These are phyloP conservation scores for Euplexia lucipara DNA, from an alignment of 2,888 invertebrate species.

Conservation along the genomic window DNA sequence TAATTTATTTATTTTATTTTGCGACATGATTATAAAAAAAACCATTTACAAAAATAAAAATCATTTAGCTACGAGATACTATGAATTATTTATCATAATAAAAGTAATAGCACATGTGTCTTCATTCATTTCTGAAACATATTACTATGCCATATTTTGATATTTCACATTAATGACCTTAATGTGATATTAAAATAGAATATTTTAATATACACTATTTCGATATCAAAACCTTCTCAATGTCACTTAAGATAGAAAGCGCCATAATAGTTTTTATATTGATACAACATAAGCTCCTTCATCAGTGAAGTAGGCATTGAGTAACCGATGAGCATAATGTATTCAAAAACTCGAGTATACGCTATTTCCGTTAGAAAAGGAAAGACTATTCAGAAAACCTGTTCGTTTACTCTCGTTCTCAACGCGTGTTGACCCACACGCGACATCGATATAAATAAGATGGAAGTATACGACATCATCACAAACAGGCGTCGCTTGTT, in stretches of 20 bases:
- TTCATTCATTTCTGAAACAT: slow-evolving; percentile 19
- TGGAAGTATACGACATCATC: slow-evolving; percentile 75
- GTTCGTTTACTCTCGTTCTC: slow-evolving; percentile 81
- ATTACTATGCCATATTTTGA: slow-evolving; percentile 22
- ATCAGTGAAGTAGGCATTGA: slow-evolving; percentile 73
- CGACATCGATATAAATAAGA: slow-evolving; percentile 87
- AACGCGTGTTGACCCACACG: slow-evolving; percentile 73
- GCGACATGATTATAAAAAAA: too few species aligned
- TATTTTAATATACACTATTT: slow-evolving; percentile 51
- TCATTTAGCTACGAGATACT: not conserved
- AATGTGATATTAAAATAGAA: slow-evolving; percentile 38
- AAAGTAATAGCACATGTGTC: not conserved
- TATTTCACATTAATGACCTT: slow-evolving; percentile 42
- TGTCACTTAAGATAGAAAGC: slow-evolving; percentile 44
- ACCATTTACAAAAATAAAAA: not conserved
- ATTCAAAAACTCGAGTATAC: slow-evolving; percentile 73
- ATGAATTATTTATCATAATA: slow-evolving; percentile 4
- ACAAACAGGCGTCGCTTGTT: slow-evolving; percentile 86
- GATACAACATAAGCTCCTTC: slow-evolving; percentile 67
- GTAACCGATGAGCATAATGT: slow-evolving; percentile 82
- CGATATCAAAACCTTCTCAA: slow-evolving; percentile 55
- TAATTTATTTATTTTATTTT: too few species aligned
- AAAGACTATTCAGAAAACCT: slow-evolving; percentile 79
- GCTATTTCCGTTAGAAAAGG: slow-evolving; percentile 84
- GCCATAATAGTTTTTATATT: slow-evolving; percentile 65